Percentiles rank a stretch among this genome's conserved stretches.
Conservation (phyloP, 1,140 invertebrate genomes). For the Lordiphosa mommai region DNA sequence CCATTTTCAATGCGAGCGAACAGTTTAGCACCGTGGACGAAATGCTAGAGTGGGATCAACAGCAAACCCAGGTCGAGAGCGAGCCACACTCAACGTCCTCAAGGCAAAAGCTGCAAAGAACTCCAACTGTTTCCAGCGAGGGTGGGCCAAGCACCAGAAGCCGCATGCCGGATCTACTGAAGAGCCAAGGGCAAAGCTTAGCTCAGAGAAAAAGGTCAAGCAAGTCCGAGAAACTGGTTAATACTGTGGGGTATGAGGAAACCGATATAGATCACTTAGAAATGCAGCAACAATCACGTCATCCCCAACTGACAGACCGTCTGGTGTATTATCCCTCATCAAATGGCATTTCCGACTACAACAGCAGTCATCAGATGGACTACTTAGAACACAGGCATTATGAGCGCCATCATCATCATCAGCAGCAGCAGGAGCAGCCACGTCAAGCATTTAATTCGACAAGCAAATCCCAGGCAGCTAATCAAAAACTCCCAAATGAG, state of each 20-base stretch:
- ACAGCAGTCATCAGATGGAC: slow-evolving; percentile 53
- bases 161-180: slow-evolving; percentile 59
- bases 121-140: not conserved
- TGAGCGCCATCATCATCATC: slow-evolving; percentile 8
- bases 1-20: slow-evolving; percentile 53
- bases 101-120: not conserved
- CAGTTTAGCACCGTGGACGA: slow-evolving; percentile 42
- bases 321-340: slow-evolving; percentile 71
- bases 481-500: not conserved
- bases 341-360: slow-evolving; percentile 49
- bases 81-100: not conserved
- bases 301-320: slow-evolving; percentile 54
- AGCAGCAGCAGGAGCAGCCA: not conserved
- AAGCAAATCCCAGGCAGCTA: not conserved
- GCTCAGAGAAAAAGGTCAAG: slow-evolving; percentile 1
- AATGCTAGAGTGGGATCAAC: slow-evolving; percentile 51
- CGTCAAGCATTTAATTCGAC: not conserved
- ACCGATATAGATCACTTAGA: slow-evolving; percentile 28
- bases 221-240: not conserved
- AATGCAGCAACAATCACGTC: slow-evolving; percentile 21
- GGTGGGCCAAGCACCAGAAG: not conserved
- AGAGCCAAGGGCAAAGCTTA: slow-evolving; percentile 12
- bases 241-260: slow-evolving; percentile 13
- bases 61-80: slow-evolving; percentile 2
- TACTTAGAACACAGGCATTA: slow-evolving; percentile 30